phyloP scores from a whole-genome alignment of 2,797 vertebrate species.

The Characodon lateralis region DNA sequence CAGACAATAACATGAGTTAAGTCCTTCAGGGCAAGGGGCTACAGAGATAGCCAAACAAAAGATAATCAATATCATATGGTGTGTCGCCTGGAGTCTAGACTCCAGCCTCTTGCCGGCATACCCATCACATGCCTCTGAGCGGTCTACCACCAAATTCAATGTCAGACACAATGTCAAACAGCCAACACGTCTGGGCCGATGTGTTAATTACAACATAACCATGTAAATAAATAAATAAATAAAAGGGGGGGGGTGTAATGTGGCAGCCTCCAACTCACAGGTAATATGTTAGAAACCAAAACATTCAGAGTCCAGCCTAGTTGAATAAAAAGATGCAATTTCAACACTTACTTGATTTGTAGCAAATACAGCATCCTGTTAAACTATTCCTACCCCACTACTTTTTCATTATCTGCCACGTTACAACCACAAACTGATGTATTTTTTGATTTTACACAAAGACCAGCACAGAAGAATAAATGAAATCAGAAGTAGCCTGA shows the following conservation, averaged over 20 bases:
- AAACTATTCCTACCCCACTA: background rate
- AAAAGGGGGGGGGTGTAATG: background rate
- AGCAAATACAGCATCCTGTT: background rate
- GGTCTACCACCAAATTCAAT: slow-evolving; percentile 69
- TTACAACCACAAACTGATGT: background rate
- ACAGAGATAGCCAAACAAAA: slow-evolving; percentile 79
- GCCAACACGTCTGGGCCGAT: slow-evolving; percentile 55
- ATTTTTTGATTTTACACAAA: background rate
- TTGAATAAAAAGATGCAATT: background rate
- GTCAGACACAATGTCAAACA: slow-evolving; percentile 80
- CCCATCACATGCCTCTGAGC: slow-evolving; percentile 77
- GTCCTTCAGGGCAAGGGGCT: slow-evolving; percentile 79
- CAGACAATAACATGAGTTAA: slow-evolving; percentile 74
- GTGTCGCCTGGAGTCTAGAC: slow-evolving; percentile 79
- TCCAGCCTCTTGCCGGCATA: slow-evolving; percentile 57
- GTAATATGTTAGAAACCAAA: too few species aligned
- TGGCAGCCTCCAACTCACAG: slow-evolving; percentile 20
- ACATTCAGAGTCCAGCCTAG: too few species aligned
- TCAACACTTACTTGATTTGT: background rate
- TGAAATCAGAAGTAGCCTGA: background rate
- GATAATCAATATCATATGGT: slow-evolving; percentile 83
- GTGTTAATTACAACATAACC: slow-evolving; percentile 70
- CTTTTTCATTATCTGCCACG: background rate
- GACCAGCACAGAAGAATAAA: background rate
- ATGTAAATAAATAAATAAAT: slow-evolving; percentile 44